Evolutionary conservation across 2,888 invertebrate species (phyloP).

Genomic region (Euzetes globulus): DNA sequence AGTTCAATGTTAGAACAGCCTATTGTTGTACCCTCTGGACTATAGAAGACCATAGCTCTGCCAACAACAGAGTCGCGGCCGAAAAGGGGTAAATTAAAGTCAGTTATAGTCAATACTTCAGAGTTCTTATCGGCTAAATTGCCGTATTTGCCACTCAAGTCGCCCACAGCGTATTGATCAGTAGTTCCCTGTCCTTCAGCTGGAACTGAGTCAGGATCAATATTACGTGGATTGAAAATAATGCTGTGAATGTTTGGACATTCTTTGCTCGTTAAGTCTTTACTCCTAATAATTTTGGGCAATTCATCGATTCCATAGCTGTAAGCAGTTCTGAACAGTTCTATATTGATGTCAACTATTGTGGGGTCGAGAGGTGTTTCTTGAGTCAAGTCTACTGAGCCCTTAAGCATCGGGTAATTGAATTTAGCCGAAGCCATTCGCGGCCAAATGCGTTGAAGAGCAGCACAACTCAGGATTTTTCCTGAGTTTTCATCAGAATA

Average conservation of each 20-base stretch:
- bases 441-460: constrained; percentile 38
- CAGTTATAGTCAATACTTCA: constrained; percentile 49
- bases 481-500: constrained; percentile 63
- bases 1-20: constrained; percentile 49
- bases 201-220: constrained; percentile 50
- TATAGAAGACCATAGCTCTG: constrained; percentile 65
- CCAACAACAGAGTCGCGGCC: constrained; percentile 71
- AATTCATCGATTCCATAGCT: constrained; percentile 43
- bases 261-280: constrained; percentile 39
- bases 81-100: constrained; percentile 72
- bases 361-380: constrained; percentile 42
- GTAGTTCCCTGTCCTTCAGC: constrained; percentile 61
- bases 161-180: constrained; percentile 83
- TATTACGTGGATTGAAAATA: constrained; percentile 65
- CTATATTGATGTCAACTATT: constrained; percentile 52
- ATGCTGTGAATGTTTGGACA: constrained; percentile 63
- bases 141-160: constrained; percentile 70
- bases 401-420: constrained; percentile 37
- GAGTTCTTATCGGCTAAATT: constrained; percentile 39
- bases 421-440: constrained; percentile 40
- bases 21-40: constrained; percentile 41
- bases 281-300: constrained; percentile 40
- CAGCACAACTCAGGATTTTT: constrained; percentile 39
- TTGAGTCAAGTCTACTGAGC: constrained; percentile 40
- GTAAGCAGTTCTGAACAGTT: constrained; percentile 38